Conservation (phyloP, 1,140 invertebrate species). For the Ganaspis sp. region DNA sequence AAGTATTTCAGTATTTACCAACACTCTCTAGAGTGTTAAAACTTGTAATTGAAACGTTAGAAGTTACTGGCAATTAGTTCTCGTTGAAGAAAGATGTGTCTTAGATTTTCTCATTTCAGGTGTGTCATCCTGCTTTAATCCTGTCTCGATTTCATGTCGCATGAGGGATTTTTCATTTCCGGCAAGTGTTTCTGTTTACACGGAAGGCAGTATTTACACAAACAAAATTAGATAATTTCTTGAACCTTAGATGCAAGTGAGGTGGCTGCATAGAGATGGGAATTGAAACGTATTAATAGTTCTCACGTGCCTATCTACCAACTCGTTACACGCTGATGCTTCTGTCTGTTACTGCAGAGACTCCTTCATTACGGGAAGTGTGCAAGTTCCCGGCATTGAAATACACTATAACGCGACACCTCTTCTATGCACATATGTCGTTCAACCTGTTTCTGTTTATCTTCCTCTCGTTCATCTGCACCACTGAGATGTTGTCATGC, state of each 20-base stretch:
- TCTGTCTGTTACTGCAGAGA: not conserved
- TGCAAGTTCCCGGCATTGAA: constrained; percentile 10
- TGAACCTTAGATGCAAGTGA: not conserved
- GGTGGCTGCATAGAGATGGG: constrained; percentile 2
- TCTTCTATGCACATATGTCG: constrained; percentile 23
- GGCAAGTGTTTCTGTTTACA: not conserved
- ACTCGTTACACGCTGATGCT: constrained; percentile 17
- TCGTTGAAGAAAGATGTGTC: too few relatives aligned
- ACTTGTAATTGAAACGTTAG: too few relatives aligned
- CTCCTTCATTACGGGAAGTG: constrained; percentile 28
- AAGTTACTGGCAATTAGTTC: too few relatives aligned
- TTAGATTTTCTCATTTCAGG: not conserved
- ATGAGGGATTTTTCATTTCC: constrained; percentile 13
- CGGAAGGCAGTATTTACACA: not conserved
- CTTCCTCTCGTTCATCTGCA: not conserved
- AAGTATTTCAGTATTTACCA: too few relatives aligned
- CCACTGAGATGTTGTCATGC: not conserved
- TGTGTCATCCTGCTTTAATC: not conserved
- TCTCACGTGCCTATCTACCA: not conserved
- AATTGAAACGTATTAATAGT: constrained; percentile 30
- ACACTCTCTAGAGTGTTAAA: too few relatives aligned
- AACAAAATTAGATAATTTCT: constrained; percentile 26
- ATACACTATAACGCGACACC: constrained; percentile 14
- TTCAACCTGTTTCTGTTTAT: constrained; percentile 21
- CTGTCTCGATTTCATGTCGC: not conserved